A percentile compares a stretch with the other conserved stretches of the same genome.
phyloP scores from a whole-genome alignment of 1,140 invertebrate species.

The Penaeus chinensis region DNA sequence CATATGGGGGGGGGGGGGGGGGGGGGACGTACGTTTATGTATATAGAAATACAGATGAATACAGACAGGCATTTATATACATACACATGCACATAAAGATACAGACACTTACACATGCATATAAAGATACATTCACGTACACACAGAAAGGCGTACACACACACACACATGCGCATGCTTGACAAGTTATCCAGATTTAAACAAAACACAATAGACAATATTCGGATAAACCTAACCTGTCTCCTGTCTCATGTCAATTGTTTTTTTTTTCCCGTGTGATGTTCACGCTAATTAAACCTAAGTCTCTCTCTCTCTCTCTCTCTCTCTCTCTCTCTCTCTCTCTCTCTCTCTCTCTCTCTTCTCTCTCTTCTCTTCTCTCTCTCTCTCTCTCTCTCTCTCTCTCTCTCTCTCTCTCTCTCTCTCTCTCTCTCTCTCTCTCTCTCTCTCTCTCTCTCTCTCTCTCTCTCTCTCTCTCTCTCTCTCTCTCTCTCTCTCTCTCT shows the following conservation, averaged over 20 bases:
- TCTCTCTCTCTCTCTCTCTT: neutral
- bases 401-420: conserved; percentile 2
- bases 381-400: neutral
- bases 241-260: too few species aligned
- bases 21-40: neutral
- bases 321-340: neutral
- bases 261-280: too few species aligned
- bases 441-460: conserved; percentile 26
- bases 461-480: conserved; percentile 13
- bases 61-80: neutral
- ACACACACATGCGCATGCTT: too few species aligned
- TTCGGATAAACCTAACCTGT: too few species aligned
- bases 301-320: conserved; percentile 8
- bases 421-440: conserved; percentile 1
- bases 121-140: too few species aligned
- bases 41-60: neutral
- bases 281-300: neutral
- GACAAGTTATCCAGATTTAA: too few species aligned
- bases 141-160: too few species aligned
- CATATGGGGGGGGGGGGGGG: too few species aligned
- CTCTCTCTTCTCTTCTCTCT: conserved; percentile 12
- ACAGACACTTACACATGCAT: too few species aligned
- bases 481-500: too few species aligned
- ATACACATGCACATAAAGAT: too few species aligned
- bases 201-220: too few species aligned